These are phyloP conservation scores for Rhadinocentrus ornatus DNA, from an alignment of 2,797 vertebrate species.

Conservation along the genomic window DNA sequence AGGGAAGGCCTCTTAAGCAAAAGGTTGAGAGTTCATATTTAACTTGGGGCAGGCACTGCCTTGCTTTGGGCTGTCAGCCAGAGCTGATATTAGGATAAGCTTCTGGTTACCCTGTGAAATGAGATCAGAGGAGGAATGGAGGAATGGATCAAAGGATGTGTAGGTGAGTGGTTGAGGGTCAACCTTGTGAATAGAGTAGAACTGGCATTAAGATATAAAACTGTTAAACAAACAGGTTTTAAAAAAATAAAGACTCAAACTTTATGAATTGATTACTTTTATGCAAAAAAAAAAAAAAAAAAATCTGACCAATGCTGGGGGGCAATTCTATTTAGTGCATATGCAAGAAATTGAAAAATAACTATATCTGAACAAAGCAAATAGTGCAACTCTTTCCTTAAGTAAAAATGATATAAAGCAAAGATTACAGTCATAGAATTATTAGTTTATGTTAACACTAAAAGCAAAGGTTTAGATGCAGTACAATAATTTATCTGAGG, in stretches of 20 bases:
- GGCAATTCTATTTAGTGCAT: slow-evolving; percentile 46
- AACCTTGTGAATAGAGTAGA: too few relatives aligned
- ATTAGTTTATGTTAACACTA: slow-evolving; percentile 31
- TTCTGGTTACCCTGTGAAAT: slow-evolving; percentile 77
- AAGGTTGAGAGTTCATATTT: slow-evolving; percentile 76
- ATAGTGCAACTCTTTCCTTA: slow-evolving; percentile 22
- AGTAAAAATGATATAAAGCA: slow-evolving; percentile 17
- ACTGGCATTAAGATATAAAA: slow-evolving; percentile 67
- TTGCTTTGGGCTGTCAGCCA: slow-evolving; percentile 68
- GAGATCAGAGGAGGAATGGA: slow-evolving; percentile 74
- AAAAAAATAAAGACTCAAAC: slow-evolving; percentile 46
- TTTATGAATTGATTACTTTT: slow-evolving; percentile 43
- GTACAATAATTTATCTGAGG: slow-evolving; percentile 32
- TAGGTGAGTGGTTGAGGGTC: too few relatives aligned
- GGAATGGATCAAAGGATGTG: slow-evolving; percentile 41
- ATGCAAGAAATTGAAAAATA: slow-evolving; percentile 26
- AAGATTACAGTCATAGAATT: slow-evolving; percentile 18
- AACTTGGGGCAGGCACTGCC: too few relatives aligned
- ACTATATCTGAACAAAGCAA: slow-evolving; percentile 15
- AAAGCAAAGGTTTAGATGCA: slow-evolving; percentile 47
- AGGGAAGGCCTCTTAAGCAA: slow-evolving; percentile 51
- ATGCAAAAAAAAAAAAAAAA: slow-evolving; percentile 10
- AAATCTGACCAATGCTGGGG: slow-evolving; percentile 21
- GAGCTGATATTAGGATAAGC: slow-evolving; percentile 77
- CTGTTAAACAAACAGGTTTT: slow-evolving; percentile 72